Base-by-base conservation (phyloP, 2,888 invertebrate genomes). In the Tyria jacobaeae region DNA sequence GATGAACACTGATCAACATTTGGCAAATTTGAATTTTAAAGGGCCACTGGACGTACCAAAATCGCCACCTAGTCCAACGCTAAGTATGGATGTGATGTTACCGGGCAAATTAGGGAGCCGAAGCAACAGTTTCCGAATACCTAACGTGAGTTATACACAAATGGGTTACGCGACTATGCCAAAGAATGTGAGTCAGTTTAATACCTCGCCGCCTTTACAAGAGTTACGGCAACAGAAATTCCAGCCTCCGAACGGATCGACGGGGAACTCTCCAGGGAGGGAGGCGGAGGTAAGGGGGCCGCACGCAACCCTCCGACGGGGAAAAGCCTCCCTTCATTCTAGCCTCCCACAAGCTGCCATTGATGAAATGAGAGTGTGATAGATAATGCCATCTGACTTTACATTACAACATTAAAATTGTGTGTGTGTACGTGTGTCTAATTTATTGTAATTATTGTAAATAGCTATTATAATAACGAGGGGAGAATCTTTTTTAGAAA, bases 311-410 rank as follows among this genome's bases (percentile, higher is more conserved):
- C 84, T 94, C 9, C 87, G 92, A 41, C 84, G 92, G 70, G 91
- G 91, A 17, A 93, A 90, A 65, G 73, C 81, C 79, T 92, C 89
- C 83, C 93, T 89, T 62, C 94, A 95, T 64, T 94, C 95, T 82
- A 94, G 95, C 86, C 95, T 97, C 87, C 97, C 97, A 56, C 96
- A 97, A 87, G 97, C 97, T 74, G 97, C 97, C 68, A 97, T 97
- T 92, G 97, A 97, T 88, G 97, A 97, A 94, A 97, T 97, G 97
- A 95, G 97, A 90, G 97, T 97, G 96, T 97, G 97, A 97, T 97
- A 87, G 77, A 87, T 85, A 86, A 87, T 86, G 74, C 80, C 80
- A 78, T 79, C 78, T 80, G 81, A 87, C 84, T 85, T 77, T 83
- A 79, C 81, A 83, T 86, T 84, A 84, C 83, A 76, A 80, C 75